Percentiles rank a stretch among this genome's conserved stretches.
Evolutionary conservation across 2,888 invertebrate genomes (phyloP).

Genomic region (Epinotia bilunana): DNA sequence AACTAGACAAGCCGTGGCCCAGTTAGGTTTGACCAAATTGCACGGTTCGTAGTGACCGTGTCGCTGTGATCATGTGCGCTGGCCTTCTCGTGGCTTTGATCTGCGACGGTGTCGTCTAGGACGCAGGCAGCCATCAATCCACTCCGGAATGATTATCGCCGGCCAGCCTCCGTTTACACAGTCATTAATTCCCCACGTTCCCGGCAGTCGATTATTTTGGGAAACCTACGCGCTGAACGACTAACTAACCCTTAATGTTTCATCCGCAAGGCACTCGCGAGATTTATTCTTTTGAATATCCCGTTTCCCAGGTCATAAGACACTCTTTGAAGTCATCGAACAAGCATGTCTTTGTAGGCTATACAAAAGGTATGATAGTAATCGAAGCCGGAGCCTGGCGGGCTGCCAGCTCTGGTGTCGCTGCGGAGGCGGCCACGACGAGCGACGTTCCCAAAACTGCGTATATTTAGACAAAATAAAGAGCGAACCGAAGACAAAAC

Average conservation of each 20-base stretch:
- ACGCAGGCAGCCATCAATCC: conserved; percentile 55
- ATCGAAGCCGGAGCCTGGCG: conserved; percentile 77
- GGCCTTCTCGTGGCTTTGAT: conserved; percentile 67
- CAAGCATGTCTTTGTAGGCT: conserved; percentile 53
- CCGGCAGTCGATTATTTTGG: conserved; percentile 23
- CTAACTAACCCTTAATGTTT: background rate
- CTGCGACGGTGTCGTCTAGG: conserved; percentile 61
- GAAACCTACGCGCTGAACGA: conserved; percentile 5
- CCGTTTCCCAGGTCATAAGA: conserved; percentile 28
- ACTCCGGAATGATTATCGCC: conserved; percentile 53
- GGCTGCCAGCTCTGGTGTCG: conserved; percentile 76
- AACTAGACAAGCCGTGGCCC: conserved; percentile 71
- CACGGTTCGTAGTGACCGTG: conserved; percentile 61
- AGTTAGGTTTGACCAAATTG: conserved; percentile 67
- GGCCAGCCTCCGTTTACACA: conserved; percentile 51
- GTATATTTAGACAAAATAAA: conserved; percentile 85
- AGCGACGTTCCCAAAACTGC: conserved; percentile 82
- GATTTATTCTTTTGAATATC: conserved; percentile 7
- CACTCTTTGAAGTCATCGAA: conserved; percentile 32
- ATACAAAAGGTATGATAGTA: conserved; percentile 71
- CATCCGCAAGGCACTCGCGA: background rate
- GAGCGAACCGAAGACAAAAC: conserved; percentile 84
- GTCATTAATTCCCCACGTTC: conserved; percentile 59
- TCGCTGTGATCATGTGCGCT: conserved; percentile 59
- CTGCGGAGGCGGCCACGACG: conserved; percentile 74